phyloP scores from a whole-genome alignment of 2,113 vertebrate genomes.

The Coturnix japonica region DNA sequence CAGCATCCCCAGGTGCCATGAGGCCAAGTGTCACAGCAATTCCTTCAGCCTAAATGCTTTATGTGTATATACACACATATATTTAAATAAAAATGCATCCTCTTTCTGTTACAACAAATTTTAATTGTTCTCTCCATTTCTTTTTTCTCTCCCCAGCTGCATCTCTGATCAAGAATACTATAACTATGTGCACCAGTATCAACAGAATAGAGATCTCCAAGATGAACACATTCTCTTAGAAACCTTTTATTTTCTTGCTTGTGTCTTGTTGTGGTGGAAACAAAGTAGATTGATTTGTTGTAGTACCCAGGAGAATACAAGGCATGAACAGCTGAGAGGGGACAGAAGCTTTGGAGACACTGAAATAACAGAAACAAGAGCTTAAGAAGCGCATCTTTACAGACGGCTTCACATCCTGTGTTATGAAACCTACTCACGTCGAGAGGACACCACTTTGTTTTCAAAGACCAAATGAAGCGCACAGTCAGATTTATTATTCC shows the following conservation, averaged over 20 bases:
- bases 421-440: constrained; percentile 31
- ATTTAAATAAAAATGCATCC: background rate
- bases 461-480: constrained; percentile 52
- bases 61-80: background rate
- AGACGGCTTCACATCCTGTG: background rate
- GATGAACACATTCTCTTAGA: background rate
- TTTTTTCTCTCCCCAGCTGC: background rate
- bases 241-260: constrained; percentile 29
- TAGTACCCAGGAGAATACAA: constrained; percentile 1
- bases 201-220: background rate
- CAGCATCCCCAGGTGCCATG: background rate
- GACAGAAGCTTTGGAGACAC: background rate
- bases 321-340: background rate
- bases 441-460: constrained; percentile 42
- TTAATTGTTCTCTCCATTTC: background rate
- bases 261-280: constrained; percentile 8
- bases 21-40: too few relatives aligned
- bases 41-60: background rate
- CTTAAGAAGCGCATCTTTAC: background rate
- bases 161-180: background rate
- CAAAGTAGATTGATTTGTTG: constrained; percentile 26
- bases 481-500: constrained; percentile 48
- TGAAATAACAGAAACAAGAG: constrained; percentile 35
- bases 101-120: background rate
- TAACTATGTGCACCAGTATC: background rate